A percentile compares a stretch with the other conserved stretches of the same genome.
These are phyloP conservation scores for Pterocles burchelli DNA, from an alignment of 2,113 vertebrate species.

Conservation along the genomic window DNA sequence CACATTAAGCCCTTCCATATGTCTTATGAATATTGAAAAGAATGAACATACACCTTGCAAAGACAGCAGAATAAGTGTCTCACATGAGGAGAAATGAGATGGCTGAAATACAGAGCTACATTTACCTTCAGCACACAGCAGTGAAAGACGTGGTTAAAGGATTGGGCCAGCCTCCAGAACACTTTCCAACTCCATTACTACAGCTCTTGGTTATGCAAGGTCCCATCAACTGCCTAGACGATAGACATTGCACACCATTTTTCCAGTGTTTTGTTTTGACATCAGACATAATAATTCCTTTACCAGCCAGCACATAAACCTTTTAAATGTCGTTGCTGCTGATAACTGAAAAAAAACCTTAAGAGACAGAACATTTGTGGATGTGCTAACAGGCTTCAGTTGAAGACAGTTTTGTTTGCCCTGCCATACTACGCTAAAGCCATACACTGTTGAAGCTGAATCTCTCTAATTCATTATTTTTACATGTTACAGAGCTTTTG, in stretches of 20 bases:
- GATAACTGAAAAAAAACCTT: neutral
- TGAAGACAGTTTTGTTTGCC: neutral
- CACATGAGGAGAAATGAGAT: constrained; percentile 39
- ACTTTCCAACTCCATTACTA: neutral
- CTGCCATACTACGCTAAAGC: neutral
- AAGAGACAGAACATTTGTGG: neutral
- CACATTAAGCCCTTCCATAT: constrained; percentile 62
- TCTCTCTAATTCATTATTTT: neutral
- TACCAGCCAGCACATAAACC: neutral
- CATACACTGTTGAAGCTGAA: neutral
- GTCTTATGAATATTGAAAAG: constrained; percentile 69
- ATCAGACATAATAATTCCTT: neutral
- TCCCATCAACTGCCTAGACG: neutral
- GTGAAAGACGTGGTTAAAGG: neutral
- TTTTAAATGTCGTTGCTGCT: neutral
- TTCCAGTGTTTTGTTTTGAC: neutral
- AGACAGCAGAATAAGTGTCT: constrained; percentile 54
- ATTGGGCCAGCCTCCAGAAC: neutral
- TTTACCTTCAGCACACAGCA: constrained; percentile 28
- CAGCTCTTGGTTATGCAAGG: neutral
- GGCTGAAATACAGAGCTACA: constrained; percentile 47
- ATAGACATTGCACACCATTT: neutral
- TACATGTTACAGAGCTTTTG: neutral
- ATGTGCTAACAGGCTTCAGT: neutral
- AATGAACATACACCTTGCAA: constrained; percentile 71